These are phyloP conservation scores for Holothuria leucospilota DNA, from an alignment of 53 echinoderm and acorn worm species.

Conservation along the genomic window DNA sequence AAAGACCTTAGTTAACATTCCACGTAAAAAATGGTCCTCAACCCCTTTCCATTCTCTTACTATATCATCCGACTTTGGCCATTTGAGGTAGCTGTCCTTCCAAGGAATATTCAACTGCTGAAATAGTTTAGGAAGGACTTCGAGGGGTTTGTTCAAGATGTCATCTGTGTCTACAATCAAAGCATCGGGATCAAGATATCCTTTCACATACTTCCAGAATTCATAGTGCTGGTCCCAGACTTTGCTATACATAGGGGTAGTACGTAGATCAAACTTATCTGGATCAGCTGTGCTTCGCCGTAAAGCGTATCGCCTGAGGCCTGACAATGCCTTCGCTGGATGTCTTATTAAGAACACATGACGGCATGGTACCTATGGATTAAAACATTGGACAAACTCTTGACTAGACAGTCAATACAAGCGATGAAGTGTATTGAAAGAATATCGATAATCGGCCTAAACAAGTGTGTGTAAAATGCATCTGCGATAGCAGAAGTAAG, in stretches of 20 bases:
- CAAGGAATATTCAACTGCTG: background rate
- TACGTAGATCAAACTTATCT: background rate
- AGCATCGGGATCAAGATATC: background rate
- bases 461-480: too few relatives aligned
- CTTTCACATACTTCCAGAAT: conserved; percentile 27
- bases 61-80: conserved; percentile 1
- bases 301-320: conserved; percentile 1
- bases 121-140: conserved; percentile 14
- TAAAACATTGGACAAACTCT: too few relatives aligned
- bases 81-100: conserved; percentile 16
- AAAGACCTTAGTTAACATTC: conserved; percentile 26
- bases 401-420: too few relatives aligned
- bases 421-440: too few relatives aligned
- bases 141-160: background rate
- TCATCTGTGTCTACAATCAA: conserved; percentile 28
- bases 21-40: conserved; percentile 21
- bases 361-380: background rate
- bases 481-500: too few relatives aligned
- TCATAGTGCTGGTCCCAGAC: conserved; percentile 19
- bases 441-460: too few relatives aligned
- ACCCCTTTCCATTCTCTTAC: conserved; percentile 11
- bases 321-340: background rate
- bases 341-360: conserved; percentile 25
- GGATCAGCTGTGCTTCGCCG: background rate
- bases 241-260: background rate